phyloP scores from a whole-genome alignment of 2,888 invertebrate genomes.

The Andrena haemorrhoa region DNA sequence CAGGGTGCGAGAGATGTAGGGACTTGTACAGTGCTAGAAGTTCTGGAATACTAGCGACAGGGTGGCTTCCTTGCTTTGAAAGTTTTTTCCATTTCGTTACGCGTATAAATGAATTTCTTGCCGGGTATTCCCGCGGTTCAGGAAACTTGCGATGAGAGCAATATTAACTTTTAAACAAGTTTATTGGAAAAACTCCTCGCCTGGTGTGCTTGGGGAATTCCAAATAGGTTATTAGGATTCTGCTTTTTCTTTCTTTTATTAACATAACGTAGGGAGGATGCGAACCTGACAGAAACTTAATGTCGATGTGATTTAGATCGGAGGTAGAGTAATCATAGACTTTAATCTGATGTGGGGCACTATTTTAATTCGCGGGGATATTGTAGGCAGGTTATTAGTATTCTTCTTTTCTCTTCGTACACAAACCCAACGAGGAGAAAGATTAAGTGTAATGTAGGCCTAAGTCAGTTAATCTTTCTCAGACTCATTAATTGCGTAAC shows the following conservation, averaged over 20 bases:
- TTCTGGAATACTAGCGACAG: background rate
- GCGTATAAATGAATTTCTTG: constrained; percentile 3
- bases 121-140: background rate
- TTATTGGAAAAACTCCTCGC: background rate
- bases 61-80: background rate
- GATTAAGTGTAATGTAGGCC: too few relatives aligned
- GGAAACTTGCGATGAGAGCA: background rate
- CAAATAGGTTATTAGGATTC: constrained; percentile 4
- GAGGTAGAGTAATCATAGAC: too few relatives aligned
- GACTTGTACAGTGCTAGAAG: background rate
- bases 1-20: background rate
- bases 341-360: too few relatives aligned
- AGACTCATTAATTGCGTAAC: too few relatives aligned
- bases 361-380: too few relatives aligned
- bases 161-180: constrained; percentile 11
- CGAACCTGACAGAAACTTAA: too few relatives aligned
- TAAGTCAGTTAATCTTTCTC: too few relatives aligned
- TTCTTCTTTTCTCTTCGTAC: background rate
- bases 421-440: background rate
- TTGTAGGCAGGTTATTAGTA: background rate
- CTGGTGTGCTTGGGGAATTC: background rate
- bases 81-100: constrained; percentile 3
- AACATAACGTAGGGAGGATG: background rate
- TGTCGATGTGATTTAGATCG: too few relatives aligned
- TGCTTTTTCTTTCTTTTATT: background rate